These are phyloP conservation scores for Pitangus sulphuratus DNA, from an alignment of 2,797 vertebrate species.

Conservation along the genomic window DNA sequence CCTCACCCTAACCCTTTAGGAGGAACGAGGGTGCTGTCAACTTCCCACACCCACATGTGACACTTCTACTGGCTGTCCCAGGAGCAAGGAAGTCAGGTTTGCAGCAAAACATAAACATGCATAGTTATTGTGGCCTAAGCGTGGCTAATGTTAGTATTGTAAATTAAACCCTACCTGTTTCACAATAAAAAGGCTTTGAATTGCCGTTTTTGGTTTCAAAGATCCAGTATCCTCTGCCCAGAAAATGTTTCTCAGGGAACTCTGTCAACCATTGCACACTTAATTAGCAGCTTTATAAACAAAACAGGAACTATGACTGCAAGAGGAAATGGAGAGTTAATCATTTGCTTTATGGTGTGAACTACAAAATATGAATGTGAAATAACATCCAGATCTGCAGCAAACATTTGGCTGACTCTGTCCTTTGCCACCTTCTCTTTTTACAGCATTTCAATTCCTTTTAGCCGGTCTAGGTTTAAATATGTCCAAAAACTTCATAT, in stretches of 20 bases:
- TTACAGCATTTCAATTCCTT: neutral
- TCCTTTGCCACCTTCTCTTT: neutral
- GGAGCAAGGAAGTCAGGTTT: neutral
- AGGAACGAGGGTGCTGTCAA: neutral
- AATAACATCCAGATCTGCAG: neutral
- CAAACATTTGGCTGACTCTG: neutral
- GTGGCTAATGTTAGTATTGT: neutral
- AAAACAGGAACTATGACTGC: neutral
- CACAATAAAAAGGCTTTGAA: neutral
- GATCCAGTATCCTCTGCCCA: neutral
- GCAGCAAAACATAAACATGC: neutral
- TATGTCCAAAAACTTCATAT: neutral
- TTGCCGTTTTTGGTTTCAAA: neutral
- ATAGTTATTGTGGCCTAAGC: neutral
- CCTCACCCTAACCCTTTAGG: neutral
- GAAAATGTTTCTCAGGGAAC: neutral
- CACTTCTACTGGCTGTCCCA: neutral
- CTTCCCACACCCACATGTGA: neutral
- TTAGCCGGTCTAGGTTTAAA: neutral
- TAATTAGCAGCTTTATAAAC: conserved; percentile 1
- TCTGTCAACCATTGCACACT: neutral
- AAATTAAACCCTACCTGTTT: neutral
- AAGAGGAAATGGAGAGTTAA: neutral
- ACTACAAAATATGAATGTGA: neutral
- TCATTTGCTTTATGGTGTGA: neutral